A percentile compares a stretch with the other conserved stretches of the same genome.
Conservation (phyloP, 2,797 vertebrate genomes). For the Threskiornis aethiopicus region DNA sequence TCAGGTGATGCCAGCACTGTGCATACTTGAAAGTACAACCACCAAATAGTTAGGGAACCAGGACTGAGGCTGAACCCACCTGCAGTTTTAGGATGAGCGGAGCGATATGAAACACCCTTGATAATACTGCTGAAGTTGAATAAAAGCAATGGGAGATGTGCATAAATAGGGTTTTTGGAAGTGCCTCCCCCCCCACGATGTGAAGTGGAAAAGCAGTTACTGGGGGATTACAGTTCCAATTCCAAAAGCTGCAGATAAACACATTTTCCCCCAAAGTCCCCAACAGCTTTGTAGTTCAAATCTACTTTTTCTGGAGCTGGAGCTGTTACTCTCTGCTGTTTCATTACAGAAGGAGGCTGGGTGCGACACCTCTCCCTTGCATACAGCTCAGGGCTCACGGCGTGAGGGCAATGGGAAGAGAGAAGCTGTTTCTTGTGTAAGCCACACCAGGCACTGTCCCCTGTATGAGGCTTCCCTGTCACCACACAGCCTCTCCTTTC, state of each 20-base stretch:
- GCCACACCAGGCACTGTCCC: not conserved
- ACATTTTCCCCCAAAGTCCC: not conserved
- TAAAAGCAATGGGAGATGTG: not conserved
- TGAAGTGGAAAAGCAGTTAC: not conserved
- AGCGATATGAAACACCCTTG: not conserved
- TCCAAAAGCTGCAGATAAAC: not conserved
- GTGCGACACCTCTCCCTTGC: not conserved
- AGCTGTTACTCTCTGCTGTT: not conserved
- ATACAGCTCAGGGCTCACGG: accelerated
- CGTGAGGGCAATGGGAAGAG: not conserved
- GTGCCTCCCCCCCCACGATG: too few species aligned
- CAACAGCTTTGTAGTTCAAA: not conserved
- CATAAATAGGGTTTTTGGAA: not conserved
- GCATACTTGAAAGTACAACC: not conserved
- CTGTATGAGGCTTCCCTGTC: not conserved
- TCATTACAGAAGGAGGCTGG: not conserved
- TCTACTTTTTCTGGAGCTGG: not conserved
- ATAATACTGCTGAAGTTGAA: not conserved
- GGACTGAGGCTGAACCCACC: not conserved
- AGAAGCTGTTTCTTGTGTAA: not conserved
- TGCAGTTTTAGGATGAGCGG: not conserved
- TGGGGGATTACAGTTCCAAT: not conserved
- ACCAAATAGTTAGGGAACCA: not conserved
- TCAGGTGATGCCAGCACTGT: not conserved
- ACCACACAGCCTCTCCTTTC: not conserved